phyloP scores from a whole-genome alignment of 2,797 vertebrate species.

The Coracias cyanogaster region DNA sequence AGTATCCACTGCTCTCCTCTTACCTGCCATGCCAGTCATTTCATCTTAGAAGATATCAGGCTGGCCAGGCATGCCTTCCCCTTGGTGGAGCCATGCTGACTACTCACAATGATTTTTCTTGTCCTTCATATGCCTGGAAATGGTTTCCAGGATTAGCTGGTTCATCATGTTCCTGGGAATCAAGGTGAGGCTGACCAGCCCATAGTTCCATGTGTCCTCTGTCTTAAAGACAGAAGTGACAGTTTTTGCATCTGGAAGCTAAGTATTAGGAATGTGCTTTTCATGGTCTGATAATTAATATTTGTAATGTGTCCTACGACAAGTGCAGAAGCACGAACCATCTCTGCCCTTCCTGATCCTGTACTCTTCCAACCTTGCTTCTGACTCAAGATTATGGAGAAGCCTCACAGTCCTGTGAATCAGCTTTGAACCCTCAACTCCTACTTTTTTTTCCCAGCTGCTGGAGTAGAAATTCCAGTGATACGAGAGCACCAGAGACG shows the following conservation, averaged over 20 bases:
- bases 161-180: neutral
- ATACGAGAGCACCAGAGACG: neutral
- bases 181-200: neutral
- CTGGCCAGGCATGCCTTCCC: neutral
- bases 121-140: neutral
- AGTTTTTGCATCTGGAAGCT: neutral
- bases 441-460: neutral
- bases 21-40: neutral
- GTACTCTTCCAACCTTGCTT: neutral
- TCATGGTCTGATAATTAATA: neutral
- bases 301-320: neutral
- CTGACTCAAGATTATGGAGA: neutral
- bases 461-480: neutral
- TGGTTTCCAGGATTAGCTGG: neutral
- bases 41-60: neutral
- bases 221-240: neutral
- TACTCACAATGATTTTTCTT: neutral
- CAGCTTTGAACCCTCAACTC: neutral
- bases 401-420: neutral
- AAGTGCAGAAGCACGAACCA: neutral
- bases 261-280: neutral
- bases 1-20: neutral
- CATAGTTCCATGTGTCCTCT: neutral
- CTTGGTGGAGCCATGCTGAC: neutral
- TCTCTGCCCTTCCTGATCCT: neutral